These are phyloP conservation scores for Spodoptera littoralis DNA, from an alignment of 2,888 invertebrate genomes.

Conservation along the genomic window DNA sequence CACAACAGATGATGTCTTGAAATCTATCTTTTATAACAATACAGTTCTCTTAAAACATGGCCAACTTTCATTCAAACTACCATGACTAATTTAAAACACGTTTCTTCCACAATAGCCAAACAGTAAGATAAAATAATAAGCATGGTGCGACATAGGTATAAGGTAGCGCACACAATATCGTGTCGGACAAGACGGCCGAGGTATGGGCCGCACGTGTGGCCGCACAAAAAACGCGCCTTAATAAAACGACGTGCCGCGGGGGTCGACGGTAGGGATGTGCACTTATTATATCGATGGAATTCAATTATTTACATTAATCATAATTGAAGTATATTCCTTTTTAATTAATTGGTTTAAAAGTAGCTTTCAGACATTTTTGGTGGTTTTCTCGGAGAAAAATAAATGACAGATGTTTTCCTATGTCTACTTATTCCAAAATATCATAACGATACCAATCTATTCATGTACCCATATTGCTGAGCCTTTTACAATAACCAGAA, in stretches of 20 bases:
- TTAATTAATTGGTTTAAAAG: too few species aligned
- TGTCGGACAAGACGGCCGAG: constrained; percentile 66
- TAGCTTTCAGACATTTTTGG: too few species aligned
- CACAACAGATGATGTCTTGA: too few species aligned
- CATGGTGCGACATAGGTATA: constrained; percentile 38
- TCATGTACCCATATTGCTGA: constrained; percentile 37
- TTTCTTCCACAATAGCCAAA: constrained; percentile 10
- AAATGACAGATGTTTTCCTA: not conserved
- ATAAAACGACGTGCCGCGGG: constrained; percentile 85
- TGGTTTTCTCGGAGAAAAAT: too few species aligned
- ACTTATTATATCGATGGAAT: constrained; percentile 33
- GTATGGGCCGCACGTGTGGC: constrained; percentile 85
- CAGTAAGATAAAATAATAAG: constrained; percentile 38
- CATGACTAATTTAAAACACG: not conserved
- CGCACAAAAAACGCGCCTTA: constrained; percentile 86
- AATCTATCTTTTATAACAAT: too few species aligned
- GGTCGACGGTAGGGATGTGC: constrained; percentile 70
- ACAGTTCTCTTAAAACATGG: too few species aligned
- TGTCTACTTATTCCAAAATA: not conserved
- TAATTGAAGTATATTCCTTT: too few species aligned
- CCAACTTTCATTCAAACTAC: too few species aligned
- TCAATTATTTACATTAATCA: not conserved
- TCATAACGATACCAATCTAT: constrained; percentile 7
- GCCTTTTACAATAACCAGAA: constrained; percentile 7
- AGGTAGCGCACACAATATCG: constrained; percentile 51